Evolutionary conservation across 2,888 invertebrate species (phyloP).

Genomic region (Leucophora obtusa): DNA sequence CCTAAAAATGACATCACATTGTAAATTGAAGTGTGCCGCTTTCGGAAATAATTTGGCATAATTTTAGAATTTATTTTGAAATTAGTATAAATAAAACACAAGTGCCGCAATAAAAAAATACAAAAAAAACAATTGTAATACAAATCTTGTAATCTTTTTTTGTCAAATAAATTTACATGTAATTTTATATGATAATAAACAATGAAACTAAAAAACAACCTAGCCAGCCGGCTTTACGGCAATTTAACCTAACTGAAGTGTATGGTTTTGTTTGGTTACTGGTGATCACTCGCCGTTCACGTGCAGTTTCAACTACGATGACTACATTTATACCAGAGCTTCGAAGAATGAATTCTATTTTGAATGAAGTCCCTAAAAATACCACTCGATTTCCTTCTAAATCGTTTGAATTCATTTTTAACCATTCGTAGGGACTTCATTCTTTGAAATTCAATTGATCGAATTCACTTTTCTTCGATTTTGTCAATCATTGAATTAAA

Average conservation of each 20-base stretch:
- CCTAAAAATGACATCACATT: slow-evolving; percentile 51
- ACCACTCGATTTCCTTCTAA: too few species aligned
- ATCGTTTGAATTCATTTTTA: too few species aligned
- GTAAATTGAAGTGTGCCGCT: slow-evolving; percentile 53
- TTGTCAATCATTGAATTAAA: too few species aligned
- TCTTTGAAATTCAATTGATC: too few species aligned
- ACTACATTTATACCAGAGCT: background rate
- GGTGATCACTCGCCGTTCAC: slow-evolving; percentile 55
- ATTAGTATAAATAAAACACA: background rate
- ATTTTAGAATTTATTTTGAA: slow-evolving; percentile 27
- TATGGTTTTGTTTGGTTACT: slow-evolving; percentile 20
- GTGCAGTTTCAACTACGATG: slow-evolving; percentile 15
- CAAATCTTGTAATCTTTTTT: slow-evolving; percentile 26
- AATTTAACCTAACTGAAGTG: slow-evolving; percentile 42
- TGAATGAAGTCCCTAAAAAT: too few species aligned
- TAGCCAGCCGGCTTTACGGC: slow-evolving; percentile 37
- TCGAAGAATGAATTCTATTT: too few species aligned
- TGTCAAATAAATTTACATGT: slow-evolving; percentile 28
- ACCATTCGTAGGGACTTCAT: too few species aligned
- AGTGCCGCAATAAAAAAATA: background rate
- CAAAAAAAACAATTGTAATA: background rate
- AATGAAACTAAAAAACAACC: slow-evolving; percentile 17
- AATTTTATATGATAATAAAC: slow-evolving; percentile 37
- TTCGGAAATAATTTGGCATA: slow-evolving; percentile 26
- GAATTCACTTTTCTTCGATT: too few species aligned